A percentile compares a stretch with the other conserved stretches of the same genome.
Evolutionary conservation across 2,113 vertebrate genomes (phyloP).

Genomic region (Octodon degus): DNA sequence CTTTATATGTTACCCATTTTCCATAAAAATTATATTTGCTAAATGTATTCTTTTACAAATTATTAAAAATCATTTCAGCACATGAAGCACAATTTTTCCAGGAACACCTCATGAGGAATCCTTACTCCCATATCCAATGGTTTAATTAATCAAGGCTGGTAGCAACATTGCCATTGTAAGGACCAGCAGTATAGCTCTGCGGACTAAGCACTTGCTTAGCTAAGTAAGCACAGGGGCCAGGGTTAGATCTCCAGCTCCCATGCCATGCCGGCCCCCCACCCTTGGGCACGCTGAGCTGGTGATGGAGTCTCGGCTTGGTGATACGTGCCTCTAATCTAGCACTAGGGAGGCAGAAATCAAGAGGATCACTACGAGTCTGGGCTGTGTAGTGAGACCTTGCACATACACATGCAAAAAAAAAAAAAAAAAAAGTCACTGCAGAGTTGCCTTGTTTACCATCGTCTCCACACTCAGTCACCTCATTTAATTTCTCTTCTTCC

Average conservation of each 20-base stretch:
- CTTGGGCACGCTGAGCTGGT: no score
- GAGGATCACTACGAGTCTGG: no score
- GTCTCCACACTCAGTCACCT: background rate
- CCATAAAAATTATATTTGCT: background rate
- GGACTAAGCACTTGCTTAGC: no score
- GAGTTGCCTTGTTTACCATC: background rate
- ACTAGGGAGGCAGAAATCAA: no score
- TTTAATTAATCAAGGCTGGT: background rate
- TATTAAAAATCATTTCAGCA: slow-evolving; percentile 21
- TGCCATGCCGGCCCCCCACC: no score
- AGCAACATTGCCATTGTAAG: slow-evolving; percentile 21
- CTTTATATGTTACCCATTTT: background rate
- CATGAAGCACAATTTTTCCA: background rate
- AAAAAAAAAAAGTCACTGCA: no score
- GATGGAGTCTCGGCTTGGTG: no score
- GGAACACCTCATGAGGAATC: background rate
- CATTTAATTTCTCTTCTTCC: slow-evolving; percentile 52
- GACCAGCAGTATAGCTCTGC: background rate
- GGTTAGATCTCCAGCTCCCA: no score
- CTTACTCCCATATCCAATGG: background rate
- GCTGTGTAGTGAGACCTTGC: no score
- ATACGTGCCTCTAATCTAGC: no score
- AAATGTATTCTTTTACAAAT: background rate
- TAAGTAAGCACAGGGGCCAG: no score
- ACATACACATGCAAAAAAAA: no score